Evolutionary conservation across 2,797 vertebrate species (phyloP).

Genomic region (Gephyroberyx darwinii): DNA sequence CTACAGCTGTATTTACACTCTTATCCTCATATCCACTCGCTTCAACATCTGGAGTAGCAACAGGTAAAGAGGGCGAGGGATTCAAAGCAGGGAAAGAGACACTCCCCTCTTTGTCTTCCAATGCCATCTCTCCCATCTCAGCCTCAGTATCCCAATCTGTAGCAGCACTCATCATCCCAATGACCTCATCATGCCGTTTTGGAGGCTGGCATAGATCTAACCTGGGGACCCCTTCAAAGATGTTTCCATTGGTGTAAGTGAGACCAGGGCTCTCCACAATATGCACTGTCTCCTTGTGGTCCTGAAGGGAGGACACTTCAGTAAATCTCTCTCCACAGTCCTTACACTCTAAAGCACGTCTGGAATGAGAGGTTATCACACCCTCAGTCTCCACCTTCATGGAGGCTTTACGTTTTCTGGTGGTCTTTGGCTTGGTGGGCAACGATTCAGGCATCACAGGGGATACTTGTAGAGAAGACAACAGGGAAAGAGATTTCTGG

Average conservation of each 20-base stretch:
- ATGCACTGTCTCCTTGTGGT: conserved; percentile 79
- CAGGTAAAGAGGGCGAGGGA: conserved; percentile 79
- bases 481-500: conserved; percentile 65
- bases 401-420: conserved; percentile 79
- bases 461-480: conserved; percentile 60
- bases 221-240: conserved; percentile 75
- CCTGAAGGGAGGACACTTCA: conserved; percentile 80
- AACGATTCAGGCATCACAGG: conserved; percentile 27
- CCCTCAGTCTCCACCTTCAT: conserved; percentile 78
- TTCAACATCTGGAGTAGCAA: conserved; percentile 62
- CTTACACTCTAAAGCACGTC: conserved; percentile 78
- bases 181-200: conserved; percentile 48
- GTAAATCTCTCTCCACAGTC: conserved; percentile 81
- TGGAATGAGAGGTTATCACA: conserved; percentile 74
- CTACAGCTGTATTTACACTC: conserved; percentile 21
- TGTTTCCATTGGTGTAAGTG: conserved; percentile 74
- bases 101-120: conserved; percentile 71
- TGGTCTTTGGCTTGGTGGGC: conserved; percentile 70
- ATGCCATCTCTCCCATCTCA: conserved; percentile 74
- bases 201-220: conserved; percentile 65
- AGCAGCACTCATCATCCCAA: conserved; percentile 64
- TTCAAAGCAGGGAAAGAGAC: conserved; percentile 83
- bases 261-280: conserved; percentile 74
- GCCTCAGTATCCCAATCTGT: conserved; percentile 82
- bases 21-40: conserved; percentile 47